These are phyloP conservation scores for Otus scops DNA, from an alignment of 2,797 vertebrate species.

Conservation along the genomic window DNA sequence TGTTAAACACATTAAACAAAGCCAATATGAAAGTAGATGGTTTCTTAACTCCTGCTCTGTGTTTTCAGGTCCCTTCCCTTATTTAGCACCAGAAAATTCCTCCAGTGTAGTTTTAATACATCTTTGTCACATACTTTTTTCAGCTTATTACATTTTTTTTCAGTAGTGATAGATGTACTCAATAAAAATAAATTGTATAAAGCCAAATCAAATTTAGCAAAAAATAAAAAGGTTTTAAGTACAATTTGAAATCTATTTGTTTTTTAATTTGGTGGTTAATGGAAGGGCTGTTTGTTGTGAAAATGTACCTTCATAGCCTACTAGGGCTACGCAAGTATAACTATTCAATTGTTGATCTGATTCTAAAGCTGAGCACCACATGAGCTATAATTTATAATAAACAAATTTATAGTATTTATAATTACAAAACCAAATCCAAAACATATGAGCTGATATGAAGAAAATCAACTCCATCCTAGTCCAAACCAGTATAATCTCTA, in stretches of 20 bases:
- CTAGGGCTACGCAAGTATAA: not conserved
- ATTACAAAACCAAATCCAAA: not conserved
- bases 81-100: not conserved
- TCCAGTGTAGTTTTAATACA: not conserved
- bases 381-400: not conserved
- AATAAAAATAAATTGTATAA: not conserved
- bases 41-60: not conserved
- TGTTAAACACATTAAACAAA: not conserved
- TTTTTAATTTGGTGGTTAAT: not conserved
- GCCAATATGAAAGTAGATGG: not conserved
- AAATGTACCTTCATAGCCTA: not conserved
- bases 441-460: not conserved
- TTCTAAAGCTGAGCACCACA: not conserved
- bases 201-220: not conserved
- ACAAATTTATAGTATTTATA: not conserved
- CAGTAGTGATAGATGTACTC: not conserved
- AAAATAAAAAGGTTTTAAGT: not conserved
- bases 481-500: not conserved
- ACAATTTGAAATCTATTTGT: not conserved
- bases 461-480: not conserved
- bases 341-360: not conserved
- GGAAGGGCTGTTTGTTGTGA: not conserved
- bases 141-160: not conserved
- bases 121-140: not conserved
- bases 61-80: not conserved